These are phyloP conservation scores for Clostera curtula DNA, from an alignment of 2,888 invertebrate genomes.

Conservation along the genomic window DNA sequence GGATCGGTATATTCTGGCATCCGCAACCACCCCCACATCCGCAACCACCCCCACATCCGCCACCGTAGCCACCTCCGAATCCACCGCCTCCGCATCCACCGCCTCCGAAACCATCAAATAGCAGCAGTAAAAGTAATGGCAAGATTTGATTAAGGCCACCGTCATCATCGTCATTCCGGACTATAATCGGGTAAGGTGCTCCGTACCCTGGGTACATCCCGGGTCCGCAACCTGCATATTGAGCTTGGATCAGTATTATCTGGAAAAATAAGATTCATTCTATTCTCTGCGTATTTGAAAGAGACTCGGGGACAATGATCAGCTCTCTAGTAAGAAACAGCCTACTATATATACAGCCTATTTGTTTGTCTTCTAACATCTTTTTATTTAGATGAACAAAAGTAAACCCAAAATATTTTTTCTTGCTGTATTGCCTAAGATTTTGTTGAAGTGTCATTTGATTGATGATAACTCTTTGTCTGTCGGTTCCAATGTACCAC, in stretches of 20 bases:
- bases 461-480: too few species aligned
- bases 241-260: conserved; percentile 33
- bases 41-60: conserved; percentile 19
- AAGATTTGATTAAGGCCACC: conserved; percentile 29
- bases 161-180: conserved; percentile 29
- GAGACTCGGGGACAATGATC: too few species aligned
- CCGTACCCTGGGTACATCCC: too few species aligned
- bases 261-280: conserved; percentile 14
- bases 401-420: too few species aligned
- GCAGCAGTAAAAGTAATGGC: conserved; percentile 38
- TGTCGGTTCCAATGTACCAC: too few species aligned
- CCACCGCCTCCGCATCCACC: conserved; percentile 20
- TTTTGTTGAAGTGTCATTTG: too few species aligned
- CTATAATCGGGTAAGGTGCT: conserved; percentile 32
- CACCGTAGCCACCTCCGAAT: conserved; percentile 13
- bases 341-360: too few species aligned
- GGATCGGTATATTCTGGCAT: conserved; percentile 30
- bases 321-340: too few species aligned
- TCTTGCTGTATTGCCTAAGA: too few species aligned
- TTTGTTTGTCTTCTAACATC: too few species aligned
- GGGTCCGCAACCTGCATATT: conserved; percentile 23
- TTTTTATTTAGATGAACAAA: too few species aligned
- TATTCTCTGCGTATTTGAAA: not conserved
- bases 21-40: conserved; percentile 18
- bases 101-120: conserved; percentile 28